Percentiles rank a stretch among this genome's conserved stretches.
Evolutionary conservation across 2,888 invertebrate species (phyloP).

Genomic region (Physocephala rufipes): DNA sequence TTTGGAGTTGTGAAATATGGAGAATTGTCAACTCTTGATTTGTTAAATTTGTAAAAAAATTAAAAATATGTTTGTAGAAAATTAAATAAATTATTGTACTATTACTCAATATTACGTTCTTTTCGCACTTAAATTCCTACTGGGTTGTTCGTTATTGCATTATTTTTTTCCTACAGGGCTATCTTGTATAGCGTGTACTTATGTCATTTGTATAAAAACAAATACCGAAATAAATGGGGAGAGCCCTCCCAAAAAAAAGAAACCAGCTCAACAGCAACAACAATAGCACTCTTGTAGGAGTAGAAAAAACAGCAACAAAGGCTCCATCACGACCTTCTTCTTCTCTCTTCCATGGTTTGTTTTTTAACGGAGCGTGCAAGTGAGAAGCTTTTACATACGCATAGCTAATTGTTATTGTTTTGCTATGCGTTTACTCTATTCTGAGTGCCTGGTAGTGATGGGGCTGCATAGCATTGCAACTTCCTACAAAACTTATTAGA

Average conservation of each 20-base stretch:
- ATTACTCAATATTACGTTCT: too few relatives aligned
- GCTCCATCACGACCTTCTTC: not conserved
- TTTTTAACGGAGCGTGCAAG: not conserved
- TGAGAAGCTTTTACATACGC: not conserved
- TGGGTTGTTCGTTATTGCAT: too few relatives aligned
- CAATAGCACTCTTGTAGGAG: not conserved
- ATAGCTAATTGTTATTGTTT: too few relatives aligned
- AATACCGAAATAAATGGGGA: not conserved
- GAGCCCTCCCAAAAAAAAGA: not conserved
- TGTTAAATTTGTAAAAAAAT: too few relatives aligned
- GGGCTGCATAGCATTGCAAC: constrained; percentile 30
- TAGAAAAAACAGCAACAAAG: not conserved
- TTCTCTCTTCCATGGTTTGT: not conserved
- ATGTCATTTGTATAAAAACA: constrained; percentile 2
- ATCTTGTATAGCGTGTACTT: constrained; percentile 13
- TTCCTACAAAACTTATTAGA: constrained; percentile 27
- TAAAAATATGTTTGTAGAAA: too few relatives aligned
- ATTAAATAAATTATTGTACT: too few relatives aligned
- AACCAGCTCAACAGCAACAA: not conserved
- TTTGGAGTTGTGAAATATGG: too few relatives aligned
- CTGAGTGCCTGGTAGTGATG: constrained; percentile 29
- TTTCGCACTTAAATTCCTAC: too few relatives aligned
- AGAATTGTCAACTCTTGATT: too few relatives aligned
- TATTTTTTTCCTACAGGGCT: not conserved
- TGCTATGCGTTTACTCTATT: not conserved